Percentiles rank a stretch among this genome's conserved stretches.
These are phyloP conservation scores for Dinoponera quadriceps DNA, from an alignment of 1,140 invertebrate species.

Conservation along the genomic window DNA sequence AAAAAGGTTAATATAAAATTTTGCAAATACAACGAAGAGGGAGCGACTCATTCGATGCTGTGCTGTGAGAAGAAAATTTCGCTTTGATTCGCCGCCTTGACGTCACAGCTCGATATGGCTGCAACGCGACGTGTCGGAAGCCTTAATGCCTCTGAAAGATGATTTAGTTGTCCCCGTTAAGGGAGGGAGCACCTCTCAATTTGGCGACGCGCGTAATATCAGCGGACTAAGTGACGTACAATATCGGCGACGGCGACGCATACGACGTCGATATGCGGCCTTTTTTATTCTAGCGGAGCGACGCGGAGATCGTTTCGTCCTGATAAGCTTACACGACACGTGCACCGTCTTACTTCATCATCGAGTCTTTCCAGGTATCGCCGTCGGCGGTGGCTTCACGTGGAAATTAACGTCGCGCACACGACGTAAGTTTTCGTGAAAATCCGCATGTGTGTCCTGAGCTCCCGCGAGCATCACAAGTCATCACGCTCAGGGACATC, in stretches of 20 bases:
- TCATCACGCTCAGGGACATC: no score
- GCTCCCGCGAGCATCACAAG: background rate
- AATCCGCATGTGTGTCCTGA: background rate
- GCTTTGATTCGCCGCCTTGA: background rate
- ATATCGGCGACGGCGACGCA: background rate
- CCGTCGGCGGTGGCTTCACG: background rate
- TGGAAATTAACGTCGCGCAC: background rate
- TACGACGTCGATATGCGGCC: background rate
- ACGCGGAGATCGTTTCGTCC: conserved; percentile 23
- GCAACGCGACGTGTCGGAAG: background rate
- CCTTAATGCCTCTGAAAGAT: conserved; percentile 35
- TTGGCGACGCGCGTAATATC: background rate
- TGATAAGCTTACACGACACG: conserved; percentile 3
- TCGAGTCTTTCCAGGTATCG: background rate
- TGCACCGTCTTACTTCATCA: background rate
- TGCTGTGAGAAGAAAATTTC: background rate
- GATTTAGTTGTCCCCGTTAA: conserved; percentile 11
- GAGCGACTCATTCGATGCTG: no score
- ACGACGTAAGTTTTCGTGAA: background rate
- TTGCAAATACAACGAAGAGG: background rate
- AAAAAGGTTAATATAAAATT: no score
- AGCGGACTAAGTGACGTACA: conserved; percentile 9
- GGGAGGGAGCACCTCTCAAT: conserved; percentile 10
- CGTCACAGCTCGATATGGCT: conserved; percentile 1
- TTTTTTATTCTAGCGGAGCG: conserved; percentile 20